Percentiles rank a stretch among this genome's conserved stretches.
Evolutionary conservation across 64 coral and sea anemone species (phyloP).

Genomic region (Anthopleura sola): DNA sequence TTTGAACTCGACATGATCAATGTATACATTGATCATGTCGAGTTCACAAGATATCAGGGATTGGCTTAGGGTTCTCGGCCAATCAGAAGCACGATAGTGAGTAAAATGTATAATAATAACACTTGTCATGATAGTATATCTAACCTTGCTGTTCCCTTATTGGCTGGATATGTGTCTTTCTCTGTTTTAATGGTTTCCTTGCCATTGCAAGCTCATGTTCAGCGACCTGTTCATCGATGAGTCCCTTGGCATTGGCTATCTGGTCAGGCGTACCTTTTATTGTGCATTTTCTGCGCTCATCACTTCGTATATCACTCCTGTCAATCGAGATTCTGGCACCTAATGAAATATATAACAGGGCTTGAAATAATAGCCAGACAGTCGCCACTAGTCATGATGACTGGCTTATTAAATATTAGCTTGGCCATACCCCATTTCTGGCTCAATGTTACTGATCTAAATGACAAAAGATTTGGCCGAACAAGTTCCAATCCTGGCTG

Average conservation of each 20-base stretch:
- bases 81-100: too few species aligned
- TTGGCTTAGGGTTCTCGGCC: too few species aligned
- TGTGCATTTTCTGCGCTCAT: conserved; percentile 18
- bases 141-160: not conserved
- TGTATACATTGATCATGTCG: too few species aligned
- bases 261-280: conserved; percentile 50
- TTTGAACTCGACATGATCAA: too few species aligned
- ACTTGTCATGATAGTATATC: not conserved
- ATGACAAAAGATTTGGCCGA: too few species aligned
- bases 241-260: conserved; percentile 60
- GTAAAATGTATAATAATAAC: too few species aligned
- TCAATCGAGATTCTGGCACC: conserved; percentile 56
- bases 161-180: not conserved
- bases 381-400: too few species aligned
- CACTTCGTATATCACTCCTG: conserved; percentile 5
- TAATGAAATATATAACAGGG: not conserved
- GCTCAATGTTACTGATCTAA: too few species aligned
- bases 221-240: conserved; percentile 49
- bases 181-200: conserved; percentile 7
- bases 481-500: too few species aligned
- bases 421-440: too few species aligned
- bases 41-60: too few species aligned
- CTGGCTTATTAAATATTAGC: too few species aligned
- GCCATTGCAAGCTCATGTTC: conserved; percentile 30
- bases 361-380: not conserved